Evolutionary conservation across 2,888 invertebrate species (phyloP), one percentile per base, ranked within the genome.

Genomic region (Anagyrus pseudococci): DNA sequence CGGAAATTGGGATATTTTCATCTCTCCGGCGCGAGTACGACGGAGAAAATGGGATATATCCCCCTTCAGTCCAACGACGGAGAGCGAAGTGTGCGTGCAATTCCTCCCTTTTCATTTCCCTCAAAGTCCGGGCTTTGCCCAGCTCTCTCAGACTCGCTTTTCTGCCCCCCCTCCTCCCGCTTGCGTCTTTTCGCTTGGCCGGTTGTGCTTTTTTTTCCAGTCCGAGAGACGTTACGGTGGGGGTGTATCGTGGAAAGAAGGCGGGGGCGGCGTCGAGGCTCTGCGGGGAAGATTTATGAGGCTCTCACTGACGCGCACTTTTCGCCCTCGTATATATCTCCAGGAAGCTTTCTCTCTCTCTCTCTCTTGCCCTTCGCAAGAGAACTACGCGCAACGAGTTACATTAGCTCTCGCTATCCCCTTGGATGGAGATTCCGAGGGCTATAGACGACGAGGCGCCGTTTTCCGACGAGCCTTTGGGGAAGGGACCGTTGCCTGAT

Each of bases 71-170:
- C n/a, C n/a, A n/a, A n/a, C n/a, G n/a, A n/a, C n/a, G n/a, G n/a
- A n/a, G n/a, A n/a, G 29, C 4, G 29, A 10, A 29, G 29, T 29
- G 44, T 25, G 10, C 57, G 40, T 54, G 58, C 64, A 50, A 62
- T 65, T 58, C 55, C 56, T 62, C 52, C 58, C 58, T 10, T 58
- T 65, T 65, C 58, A 65, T 65, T 65, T 65, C 52, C 62, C 54
- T 48, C 48, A n/a, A 19, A n/a, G 19, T 22, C 22, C 33, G 26
- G 44, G 20, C 48, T 41, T 22, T 23, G 44, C 48, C 29, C n/a
- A n/a, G n/a, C n/a, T n/a, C n/a, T n/a, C n/a, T n/a, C n/a, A n/a
- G n/a, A n/a, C n/a, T n/a, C 54, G 47, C 40, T 37, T 20, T 43
- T 47, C n/a, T 2, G 17, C 20, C 40, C 3, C n/a, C 0, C 1